These are phyloP conservation scores for Urocynchramus pylzowi DNA, from an alignment of 2,113 vertebrate genomes.

Conservation along the genomic window DNA sequence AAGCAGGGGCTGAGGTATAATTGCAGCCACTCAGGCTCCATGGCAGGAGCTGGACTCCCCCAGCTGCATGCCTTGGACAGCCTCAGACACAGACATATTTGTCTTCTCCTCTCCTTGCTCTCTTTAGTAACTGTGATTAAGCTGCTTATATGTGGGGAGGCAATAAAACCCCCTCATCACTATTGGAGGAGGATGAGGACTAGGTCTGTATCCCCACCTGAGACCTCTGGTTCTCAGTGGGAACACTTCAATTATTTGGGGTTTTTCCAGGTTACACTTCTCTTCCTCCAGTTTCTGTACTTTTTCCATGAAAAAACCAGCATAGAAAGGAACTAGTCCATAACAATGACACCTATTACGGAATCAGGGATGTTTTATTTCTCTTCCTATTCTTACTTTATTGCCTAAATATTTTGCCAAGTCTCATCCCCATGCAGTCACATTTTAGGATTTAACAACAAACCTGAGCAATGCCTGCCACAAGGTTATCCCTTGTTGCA, in stretches of 20 bases:
- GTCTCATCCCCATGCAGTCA: background rate
- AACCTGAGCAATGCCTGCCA: background rate
- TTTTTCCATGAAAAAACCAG: background rate
- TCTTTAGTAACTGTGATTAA: background rate
- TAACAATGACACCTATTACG: background rate
- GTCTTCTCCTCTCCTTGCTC: background rate
- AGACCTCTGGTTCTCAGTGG: background rate
- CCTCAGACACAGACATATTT: rapidly evolving
- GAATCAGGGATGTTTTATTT: background rate
- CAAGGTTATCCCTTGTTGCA: background rate
- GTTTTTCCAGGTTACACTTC: background rate
- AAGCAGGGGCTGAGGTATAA: background rate
- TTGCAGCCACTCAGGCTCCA: background rate
- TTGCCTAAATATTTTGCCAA: background rate
- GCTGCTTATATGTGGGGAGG: background rate
- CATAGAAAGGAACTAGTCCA: background rate
- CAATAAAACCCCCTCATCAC: background rate
- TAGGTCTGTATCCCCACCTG: background rate
- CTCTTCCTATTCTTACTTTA: background rate
- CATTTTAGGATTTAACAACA: background rate
- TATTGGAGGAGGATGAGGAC: background rate
- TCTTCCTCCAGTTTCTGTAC: background rate
- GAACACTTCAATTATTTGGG: background rate
- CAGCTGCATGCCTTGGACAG: background rate
- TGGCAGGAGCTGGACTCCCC: background rate